Evolutionary conservation across 2,888 invertebrate genomes (phyloP).

Genomic region (Nemoura dubitans): DNA sequence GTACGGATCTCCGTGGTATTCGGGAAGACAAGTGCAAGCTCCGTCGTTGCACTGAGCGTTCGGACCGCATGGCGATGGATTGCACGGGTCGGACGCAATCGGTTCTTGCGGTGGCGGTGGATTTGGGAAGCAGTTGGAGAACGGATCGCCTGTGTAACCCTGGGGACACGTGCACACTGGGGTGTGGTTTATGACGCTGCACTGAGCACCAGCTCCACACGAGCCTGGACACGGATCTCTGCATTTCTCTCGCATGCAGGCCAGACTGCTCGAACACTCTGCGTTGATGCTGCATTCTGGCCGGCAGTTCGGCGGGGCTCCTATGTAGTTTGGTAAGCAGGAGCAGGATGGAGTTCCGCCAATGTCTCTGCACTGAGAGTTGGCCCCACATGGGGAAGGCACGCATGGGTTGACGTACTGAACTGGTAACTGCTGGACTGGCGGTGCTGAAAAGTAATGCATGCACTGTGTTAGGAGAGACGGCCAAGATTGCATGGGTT

Average conservation of each 20-base stretch:
- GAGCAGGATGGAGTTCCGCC: slow-evolving; percentile 66
- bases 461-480: neutral
- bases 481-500: neutral
- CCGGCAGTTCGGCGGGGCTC: slow-evolving; percentile 73
- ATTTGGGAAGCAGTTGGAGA: slow-evolving; percentile 55
- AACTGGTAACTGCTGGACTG: slow-evolving; percentile 50
- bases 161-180: slow-evolving; percentile 63
- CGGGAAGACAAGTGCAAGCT: slow-evolving; percentile 69
- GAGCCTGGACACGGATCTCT: slow-evolving; percentile 63
- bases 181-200: slow-evolving; percentile 56
- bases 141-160: slow-evolving; percentile 62
- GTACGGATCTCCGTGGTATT: slow-evolving; percentile 70
- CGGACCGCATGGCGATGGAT: slow-evolving; percentile 63
- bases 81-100: slow-evolving; percentile 57
- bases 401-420: slow-evolving; percentile 67
- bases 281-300: slow-evolving; percentile 79
- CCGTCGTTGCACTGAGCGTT: slow-evolving; percentile 72
- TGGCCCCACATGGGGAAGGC: slow-evolving; percentile 81
- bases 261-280: slow-evolving; percentile 69
- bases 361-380: slow-evolving; percentile 75
- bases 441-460: slow-evolving; percentile 36
- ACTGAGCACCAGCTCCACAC: slow-evolving; percentile 60
- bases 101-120: slow-evolving; percentile 57
- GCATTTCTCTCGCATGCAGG: slow-evolving; percentile 62
- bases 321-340: slow-evolving; percentile 67